phyloP scores from a whole-genome alignment of 2,797 vertebrate species.

The Austrolebias charrua region DNA sequence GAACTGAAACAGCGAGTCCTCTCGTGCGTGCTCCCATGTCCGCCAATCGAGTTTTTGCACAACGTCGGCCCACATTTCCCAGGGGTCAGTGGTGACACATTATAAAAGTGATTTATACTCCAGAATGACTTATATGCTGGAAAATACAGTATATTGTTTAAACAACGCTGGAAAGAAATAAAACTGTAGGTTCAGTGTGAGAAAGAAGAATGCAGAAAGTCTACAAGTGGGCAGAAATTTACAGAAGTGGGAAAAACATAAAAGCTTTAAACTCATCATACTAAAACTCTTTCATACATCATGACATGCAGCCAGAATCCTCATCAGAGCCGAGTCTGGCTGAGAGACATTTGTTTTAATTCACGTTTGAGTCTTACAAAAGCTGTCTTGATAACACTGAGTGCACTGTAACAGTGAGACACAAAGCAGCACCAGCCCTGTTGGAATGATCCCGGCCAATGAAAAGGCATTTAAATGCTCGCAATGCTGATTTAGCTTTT shows the following conservation, averaged over 20 bases:
- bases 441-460: slow-evolving; percentile 30
- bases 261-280: slow-evolving; percentile 1
- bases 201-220: not conserved
- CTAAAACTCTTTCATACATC: not conserved
- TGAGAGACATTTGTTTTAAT: not conserved
- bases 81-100: too few relatives aligned
- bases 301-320: slow-evolving; percentile 4
- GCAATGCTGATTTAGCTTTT: slow-evolving; percentile 37
- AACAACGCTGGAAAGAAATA: too few relatives aligned
- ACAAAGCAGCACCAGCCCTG: slow-evolving; percentile 31
- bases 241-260: too few relatives aligned
- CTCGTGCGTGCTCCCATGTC: too few relatives aligned
- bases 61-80: too few relatives aligned
- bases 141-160: too few relatives aligned
- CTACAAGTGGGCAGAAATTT: not conserved
- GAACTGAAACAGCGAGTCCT: too few relatives aligned
- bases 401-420: slow-evolving; percentile 11
- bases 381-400: slow-evolving; percentile 23
- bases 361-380: slow-evolving; percentile 10
- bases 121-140: too few relatives aligned
- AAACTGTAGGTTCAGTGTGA: too few relatives aligned
- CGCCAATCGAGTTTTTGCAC: too few relatives aligned
- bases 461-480: slow-evolving; percentile 36
- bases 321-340: slow-evolving; percentile 5
- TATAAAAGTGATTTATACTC: too few relatives aligned